These are phyloP conservation scores for Eubucco bourcierii DNA, from an alignment of 2,113 vertebrate species.

Conservation along the genomic window DNA sequence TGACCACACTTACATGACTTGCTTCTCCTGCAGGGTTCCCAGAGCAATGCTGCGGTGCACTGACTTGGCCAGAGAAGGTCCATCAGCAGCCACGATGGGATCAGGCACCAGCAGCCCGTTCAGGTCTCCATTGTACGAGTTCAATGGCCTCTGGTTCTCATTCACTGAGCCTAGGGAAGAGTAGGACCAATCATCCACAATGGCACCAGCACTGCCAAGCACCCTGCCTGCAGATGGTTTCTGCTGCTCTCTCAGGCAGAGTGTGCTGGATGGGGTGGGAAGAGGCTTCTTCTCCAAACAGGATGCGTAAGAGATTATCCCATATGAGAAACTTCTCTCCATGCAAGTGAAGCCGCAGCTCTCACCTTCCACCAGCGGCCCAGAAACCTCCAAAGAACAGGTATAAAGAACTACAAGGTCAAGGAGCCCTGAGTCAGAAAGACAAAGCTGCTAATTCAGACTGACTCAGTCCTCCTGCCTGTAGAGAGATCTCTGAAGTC, in stretches of 20 bases:
- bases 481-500: background rate
- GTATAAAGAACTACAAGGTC: background rate
- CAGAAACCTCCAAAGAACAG: background rate
- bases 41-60: slow-evolving; percentile 77
- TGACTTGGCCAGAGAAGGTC: slow-evolving; percentile 76
- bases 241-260: background rate
- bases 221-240: background rate
- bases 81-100: slow-evolving; percentile 77
- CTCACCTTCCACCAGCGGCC: background rate
- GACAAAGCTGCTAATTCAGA: background rate
- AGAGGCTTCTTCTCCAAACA: background rate
- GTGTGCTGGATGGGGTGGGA: background rate
- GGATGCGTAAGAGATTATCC: background rate
- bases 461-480: background rate
- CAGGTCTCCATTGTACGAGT: slow-evolving; percentile 89
- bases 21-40: slow-evolving; percentile 82
- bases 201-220: background rate
- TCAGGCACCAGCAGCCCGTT: slow-evolving; percentile 91
- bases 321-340: background rate
- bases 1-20: slow-evolving; percentile 87
- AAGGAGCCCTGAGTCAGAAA: background rate
- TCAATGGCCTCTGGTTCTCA: slow-evolving; percentile 80
- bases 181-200: background rate
- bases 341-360: background rate
- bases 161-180: slow-evolving; percentile 75